Conservation (phyloP, 2,797 vertebrate species). For the Mionectes olivaceus region DNA sequence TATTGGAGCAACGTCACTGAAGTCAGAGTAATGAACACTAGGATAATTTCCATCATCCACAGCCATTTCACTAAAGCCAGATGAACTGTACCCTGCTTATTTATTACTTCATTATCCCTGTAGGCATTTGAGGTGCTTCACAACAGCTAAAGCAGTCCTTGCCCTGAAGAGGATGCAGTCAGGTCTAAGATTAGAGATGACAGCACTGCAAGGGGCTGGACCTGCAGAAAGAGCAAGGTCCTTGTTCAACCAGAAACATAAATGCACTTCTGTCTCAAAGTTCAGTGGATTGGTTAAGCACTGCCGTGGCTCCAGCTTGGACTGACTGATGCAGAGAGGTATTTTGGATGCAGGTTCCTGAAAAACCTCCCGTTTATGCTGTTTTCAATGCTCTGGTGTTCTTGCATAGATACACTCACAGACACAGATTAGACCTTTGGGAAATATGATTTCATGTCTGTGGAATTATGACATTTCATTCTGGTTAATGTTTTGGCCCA, state of each 20-base stretch:
- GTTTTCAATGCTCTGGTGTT: background rate
- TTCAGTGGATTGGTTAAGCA: background rate
- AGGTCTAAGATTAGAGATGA: slow-evolving; percentile 54
- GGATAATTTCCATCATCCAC: background rate
- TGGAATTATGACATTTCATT: background rate
- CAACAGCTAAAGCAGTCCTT: slow-evolving; percentile 20
- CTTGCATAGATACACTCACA: background rate
- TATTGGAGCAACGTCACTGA: background rate
- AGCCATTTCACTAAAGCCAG: background rate
- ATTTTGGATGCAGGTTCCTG: background rate
- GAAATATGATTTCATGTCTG: background rate
- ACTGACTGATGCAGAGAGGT: background rate
- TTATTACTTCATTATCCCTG: slow-evolving; percentile 43
- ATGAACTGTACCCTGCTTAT: background rate
- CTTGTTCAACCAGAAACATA: background rate
- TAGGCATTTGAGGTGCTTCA: slow-evolving; percentile 37
- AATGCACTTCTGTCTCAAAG: background rate
- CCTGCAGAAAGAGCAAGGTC: background rate
- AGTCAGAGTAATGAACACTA: background rate
- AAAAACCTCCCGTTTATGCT: background rate
- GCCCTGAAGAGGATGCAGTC: slow-evolving; percentile 10
- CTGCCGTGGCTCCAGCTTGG: background rate
- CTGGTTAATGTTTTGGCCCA: background rate
- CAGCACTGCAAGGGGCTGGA: slow-evolving; percentile 3
- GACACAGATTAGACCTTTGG: background rate